A percentile compares a stretch with the other conserved stretches of the same genome.
Conservation (phyloP, 2,888 invertebrate genomes). For the Aromia moschata region DNA sequence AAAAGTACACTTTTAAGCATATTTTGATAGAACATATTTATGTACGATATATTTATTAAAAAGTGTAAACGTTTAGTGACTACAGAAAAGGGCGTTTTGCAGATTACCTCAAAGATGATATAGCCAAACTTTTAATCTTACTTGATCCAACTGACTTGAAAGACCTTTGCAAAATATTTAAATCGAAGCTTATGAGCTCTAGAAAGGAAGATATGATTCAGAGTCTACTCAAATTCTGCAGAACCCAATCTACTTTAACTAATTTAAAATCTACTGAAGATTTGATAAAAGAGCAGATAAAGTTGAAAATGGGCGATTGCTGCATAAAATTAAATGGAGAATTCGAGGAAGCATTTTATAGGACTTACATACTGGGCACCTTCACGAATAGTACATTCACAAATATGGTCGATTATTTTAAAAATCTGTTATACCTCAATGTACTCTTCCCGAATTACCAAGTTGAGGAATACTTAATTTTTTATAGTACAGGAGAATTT, state of each 20-base stretch:
- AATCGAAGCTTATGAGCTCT: constrained; percentile 29
- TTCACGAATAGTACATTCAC: constrained; percentile 48
- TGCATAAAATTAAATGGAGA: constrained; percentile 48
- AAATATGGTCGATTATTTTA: constrained; percentile 47
- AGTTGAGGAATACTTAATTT: constrained; percentile 46
- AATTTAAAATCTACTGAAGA: constrained; percentile 45
- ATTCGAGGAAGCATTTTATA: constrained; percentile 45
- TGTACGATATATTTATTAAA: too few relatives aligned
- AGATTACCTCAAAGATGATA: constrained; percentile 33
- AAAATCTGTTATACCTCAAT: constrained; percentile 36
- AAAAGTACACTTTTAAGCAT: too few relatives aligned
- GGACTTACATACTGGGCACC: constrained; percentile 50
- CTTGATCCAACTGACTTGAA: constrained; percentile 31
- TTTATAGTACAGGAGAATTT: constrained; percentile 50
- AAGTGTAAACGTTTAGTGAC: background rate
- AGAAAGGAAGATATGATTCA: constrained; percentile 45
- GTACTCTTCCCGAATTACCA: constrained; percentile 46
- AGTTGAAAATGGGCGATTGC: constrained; percentile 48
- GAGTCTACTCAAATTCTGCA: constrained; percentile 44
- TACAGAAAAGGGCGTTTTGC: constrained; percentile 13
- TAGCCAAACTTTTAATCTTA: constrained; percentile 29
- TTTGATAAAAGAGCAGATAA: constrained; percentile 46
- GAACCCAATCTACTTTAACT: constrained; percentile 49
- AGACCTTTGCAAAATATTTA: constrained; percentile 28
- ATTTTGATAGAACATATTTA: too few relatives aligned